Evolutionary conservation across 2,113 vertebrate genomes (phyloP), one percentile per base, ranked within the genome.

Genomic region (Halcyon malimbica): DNA sequence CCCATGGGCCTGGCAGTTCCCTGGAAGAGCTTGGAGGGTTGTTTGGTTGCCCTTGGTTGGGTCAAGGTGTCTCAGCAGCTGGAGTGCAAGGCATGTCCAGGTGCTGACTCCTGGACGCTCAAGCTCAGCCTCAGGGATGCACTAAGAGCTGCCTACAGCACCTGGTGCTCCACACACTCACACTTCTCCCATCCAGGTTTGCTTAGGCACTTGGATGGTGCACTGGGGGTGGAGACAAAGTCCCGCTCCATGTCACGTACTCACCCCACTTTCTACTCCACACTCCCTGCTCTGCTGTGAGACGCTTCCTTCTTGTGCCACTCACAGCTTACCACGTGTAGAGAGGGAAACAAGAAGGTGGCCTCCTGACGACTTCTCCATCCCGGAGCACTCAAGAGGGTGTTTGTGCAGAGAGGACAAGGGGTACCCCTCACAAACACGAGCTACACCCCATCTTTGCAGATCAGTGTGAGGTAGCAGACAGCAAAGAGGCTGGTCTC

Each of bases 391-490:
- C 19, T 73, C 68, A n/a, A 13, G 7, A 10, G 44, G 16, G 10
- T 46, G 56, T 42, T 53, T 29, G 19, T 53, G 20, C 10, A 53
- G 35, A 26, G 48, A 8, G 6, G 20, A 31, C 13, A 64, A 37
- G 10, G 4, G 13, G 12, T 2, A 65, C 6, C 6, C 21, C 5
- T 16, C 2, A 8, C 4, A 6, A 46, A 35, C 5, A 42, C 3
- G 3, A 74, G 3, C 5, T 20, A 26, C 14, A 46, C 18, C 14
- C 23, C 23, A 23, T 41, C 11, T 28, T 28, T 53, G 51, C 25
- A 28, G 51, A 14, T 28, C 14, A 28, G 16, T 26, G 26, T 19
- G 56, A 74, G 20, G 24, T 50, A 11, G 4, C 54, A 48, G 14
- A 10, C 12, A 10, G 18, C 10, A 57, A 42, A 64, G 12, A 4